Conservation (phyloP, 2,797 vertebrate genomes). For the Squalus acanthias region DNA sequence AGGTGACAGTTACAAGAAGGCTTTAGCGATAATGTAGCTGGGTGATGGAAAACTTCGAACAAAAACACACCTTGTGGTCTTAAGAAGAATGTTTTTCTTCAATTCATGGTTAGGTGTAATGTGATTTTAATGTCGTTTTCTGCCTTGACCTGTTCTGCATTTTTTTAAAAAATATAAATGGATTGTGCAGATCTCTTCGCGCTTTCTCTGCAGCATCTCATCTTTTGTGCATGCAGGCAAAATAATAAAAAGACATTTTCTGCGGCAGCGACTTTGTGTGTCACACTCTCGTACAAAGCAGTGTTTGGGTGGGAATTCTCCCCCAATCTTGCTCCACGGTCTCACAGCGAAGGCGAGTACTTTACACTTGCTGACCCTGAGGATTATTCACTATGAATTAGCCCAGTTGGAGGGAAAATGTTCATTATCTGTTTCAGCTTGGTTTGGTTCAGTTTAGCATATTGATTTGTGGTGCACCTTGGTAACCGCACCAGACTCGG, state of each 20-base stretch:
- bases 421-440: slow-evolving; percentile 27
- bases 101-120: slow-evolving; percentile 42
- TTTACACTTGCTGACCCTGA: not conserved
- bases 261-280: not conserved
- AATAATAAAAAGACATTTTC: not conserved
- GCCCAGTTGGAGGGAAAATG: slow-evolving; percentile 32
- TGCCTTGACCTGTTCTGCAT: slow-evolving; percentile 17
- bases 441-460: slow-evolving; percentile 20
- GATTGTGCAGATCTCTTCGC: not conserved
- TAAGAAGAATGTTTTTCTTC: slow-evolving; percentile 46
- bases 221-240: not conserved
- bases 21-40: slow-evolving; percentile 60
- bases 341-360: not conserved
- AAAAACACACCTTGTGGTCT: slow-evolving; percentile 56
- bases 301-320: not conserved
- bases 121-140: slow-evolving; percentile 43
- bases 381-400: slow-evolving; percentile 9
- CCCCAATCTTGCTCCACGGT: not conserved
- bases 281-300: not conserved
- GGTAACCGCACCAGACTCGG: not conserved
- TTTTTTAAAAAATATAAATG: slow-evolving; percentile 8
- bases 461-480: slow-evolving; percentile 17
- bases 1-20: slow-evolving; percentile 68
- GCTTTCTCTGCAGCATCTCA: not conserved
- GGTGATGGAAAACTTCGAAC: slow-evolving; percentile 64